A percentile compares a stretch with the other conserved stretches of the same genome.
Evolutionary conservation across 37 sponge, comb jelly and placozoan species (phyloP).

Genomic region (Aplysina aerophoba): DNA sequence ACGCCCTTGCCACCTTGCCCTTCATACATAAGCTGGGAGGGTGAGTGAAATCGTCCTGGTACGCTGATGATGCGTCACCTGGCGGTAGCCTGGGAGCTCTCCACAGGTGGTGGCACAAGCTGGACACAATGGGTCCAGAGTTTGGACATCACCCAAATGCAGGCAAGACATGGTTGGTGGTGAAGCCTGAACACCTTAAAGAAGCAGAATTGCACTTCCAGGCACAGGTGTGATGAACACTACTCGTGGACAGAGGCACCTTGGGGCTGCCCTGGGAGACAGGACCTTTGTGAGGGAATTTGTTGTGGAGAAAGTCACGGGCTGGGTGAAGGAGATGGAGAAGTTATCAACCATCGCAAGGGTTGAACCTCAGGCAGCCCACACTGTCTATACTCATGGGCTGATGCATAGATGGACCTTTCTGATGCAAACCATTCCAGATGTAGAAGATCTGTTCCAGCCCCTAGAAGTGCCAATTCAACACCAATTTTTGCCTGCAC

Average conservation of each 20-base stretch:
- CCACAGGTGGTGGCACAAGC: constrained; percentile 25
- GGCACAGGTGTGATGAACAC: constrained; percentile 16
- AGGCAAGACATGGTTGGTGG: constrained; percentile 25
- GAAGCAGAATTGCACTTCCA: constrained; percentile 23
- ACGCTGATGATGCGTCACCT: constrained; percentile 35
- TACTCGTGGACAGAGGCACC: constrained; percentile 10
- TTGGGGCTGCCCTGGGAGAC: background rate
- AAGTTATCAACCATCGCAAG: background rate
- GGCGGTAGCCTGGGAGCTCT: constrained; percentile 13
- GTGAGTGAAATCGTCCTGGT: constrained; percentile 16
- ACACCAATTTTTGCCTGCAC: constrained; percentile 22
- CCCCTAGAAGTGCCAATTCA: constrained; percentile 34
- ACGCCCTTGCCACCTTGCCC: constrained; percentile 27
- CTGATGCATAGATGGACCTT: constrained; percentile 17
- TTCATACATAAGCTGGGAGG: constrained; percentile 6
- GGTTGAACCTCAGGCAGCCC: constrained; percentile 30
- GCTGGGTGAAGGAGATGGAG: constrained; percentile 24
- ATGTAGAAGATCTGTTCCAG: constrained; percentile 4
- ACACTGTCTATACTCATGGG: constrained; percentile 14
- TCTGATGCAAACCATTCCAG: constrained; percentile 18
- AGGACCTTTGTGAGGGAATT: background rate
- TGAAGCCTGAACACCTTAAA: constrained; percentile 38
- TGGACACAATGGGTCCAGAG: background rate
- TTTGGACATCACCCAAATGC: constrained; percentile 38
- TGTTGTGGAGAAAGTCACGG: constrained; percentile 7